Base-by-base conservation (phyloP, 2,888 invertebrate species). In the Diplolepis rosae region DNA sequence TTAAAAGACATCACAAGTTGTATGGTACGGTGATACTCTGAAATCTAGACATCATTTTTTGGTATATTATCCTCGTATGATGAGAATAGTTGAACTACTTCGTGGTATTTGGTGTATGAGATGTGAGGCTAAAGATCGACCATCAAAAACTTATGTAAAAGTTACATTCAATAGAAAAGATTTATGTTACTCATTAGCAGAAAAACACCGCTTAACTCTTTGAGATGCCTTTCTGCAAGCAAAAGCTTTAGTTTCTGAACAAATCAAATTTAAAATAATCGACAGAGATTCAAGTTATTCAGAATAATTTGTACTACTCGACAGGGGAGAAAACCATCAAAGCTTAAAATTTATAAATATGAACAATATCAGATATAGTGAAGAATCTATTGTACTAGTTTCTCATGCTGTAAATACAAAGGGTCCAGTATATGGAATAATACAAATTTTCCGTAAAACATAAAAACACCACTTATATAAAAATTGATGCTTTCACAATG, bases 41-140 rank as follows among this genome's bases (percentile, higher is more conserved):
- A 70, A 69, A 54, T 73, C 78, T 1, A 80, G 80, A 67, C 79
- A 80, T 65, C 79, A 80, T 65, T 77, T 73, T 70, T 22, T 80
- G 39, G 15, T 54, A 1, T 81, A 81, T 69, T 81, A 80, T 70
- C 69, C 75, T 11, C 3, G 68, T 18, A 66, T 78, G 32, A 77
- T 79, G 32, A 27, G 48, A 24, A 45, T 72, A 28, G 73, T 76
- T 70, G 81, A 80, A 22, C 79, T 79, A 1, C 68, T 79, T 48
- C 65, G 61, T 27, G 35, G 70, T 51, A 56, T 72, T 15, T 80
- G 78, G 77, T 78, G 76, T 4, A 56, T 80, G 45, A 35, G 81
- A 1, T 79, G 74, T 72, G 80, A 81, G 73, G 70, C 73, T n/a
- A 77, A 79, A n/a, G 79, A 81, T 66, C 68, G 54, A 28, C 71